phyloP scores from a whole-genome alignment of 2,888 invertebrate species.

The Ferdinandea cuprea region DNA sequence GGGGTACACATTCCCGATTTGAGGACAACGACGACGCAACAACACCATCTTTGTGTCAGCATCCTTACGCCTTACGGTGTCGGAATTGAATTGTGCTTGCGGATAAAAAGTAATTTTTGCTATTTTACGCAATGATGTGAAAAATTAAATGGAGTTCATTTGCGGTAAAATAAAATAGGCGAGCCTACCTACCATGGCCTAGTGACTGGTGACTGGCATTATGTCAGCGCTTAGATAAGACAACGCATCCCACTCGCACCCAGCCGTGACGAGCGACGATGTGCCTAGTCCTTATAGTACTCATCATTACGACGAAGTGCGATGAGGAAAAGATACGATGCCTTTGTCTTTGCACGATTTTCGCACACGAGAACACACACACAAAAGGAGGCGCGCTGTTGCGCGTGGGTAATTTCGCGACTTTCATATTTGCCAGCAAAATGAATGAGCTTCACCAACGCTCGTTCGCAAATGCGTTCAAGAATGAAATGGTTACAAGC shows the following conservation, averaged over 20 bases:
- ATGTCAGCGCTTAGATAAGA: conserved; percentile 47
- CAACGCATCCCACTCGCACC: conserved; percentile 4
- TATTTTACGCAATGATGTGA: conserved; percentile 58
- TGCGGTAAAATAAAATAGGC: conserved; percentile 56
- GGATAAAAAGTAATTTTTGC: conserved; percentile 59
- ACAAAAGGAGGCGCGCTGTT: conserved; percentile 40
- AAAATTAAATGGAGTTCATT: conserved; percentile 63
- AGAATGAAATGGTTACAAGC: conserved; percentile 49
- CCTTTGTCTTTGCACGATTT: conserved; percentile 17
- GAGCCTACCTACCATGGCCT: conserved; percentile 5
- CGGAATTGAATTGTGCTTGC: conserved; percentile 52
- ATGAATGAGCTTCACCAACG: conserved; percentile 35
- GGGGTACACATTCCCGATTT: background rate
- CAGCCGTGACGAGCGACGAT: conserved; percentile 2
- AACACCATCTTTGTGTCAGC: background rate
- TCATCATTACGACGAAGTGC: conserved; percentile 30
- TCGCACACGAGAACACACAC: background rate
- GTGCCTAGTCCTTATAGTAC: conserved; percentile 23
- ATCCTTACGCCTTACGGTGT: conserved; percentile 5
- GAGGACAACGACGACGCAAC: too few species aligned
- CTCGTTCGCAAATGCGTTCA: conserved; percentile 30
- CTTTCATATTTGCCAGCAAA: conserved; percentile 36
- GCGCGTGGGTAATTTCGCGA: conserved; percentile 54
- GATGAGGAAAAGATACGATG: background rate
- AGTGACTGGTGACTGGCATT: conserved; percentile 34